phyloP scores from a whole-genome alignment of 53 echinoderm and acorn worm genomes.

The Luidia sarsii region DNA sequence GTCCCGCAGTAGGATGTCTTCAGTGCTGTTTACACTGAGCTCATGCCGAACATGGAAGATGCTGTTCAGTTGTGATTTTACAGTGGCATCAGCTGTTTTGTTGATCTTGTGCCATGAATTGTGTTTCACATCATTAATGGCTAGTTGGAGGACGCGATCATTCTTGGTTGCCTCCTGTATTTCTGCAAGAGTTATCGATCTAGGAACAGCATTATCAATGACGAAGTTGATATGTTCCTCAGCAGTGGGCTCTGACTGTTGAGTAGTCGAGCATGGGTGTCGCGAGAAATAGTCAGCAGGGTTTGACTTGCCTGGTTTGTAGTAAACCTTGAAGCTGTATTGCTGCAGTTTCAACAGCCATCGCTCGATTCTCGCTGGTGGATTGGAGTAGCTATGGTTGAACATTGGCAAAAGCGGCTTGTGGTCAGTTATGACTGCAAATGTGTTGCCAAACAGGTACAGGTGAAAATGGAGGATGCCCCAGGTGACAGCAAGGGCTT shows the following conservation, averaged over 20 bases:
- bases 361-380: constrained; percentile 58
- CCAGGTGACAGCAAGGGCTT: constrained; percentile 66
- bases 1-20: constrained; percentile 59
- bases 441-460: constrained; percentile 41
- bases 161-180: constrained; percentile 40
- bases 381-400: constrained; percentile 60
- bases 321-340: constrained; percentile 49
- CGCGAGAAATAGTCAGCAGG: too few species aligned
- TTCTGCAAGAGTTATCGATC: constrained; percentile 23
- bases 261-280: constrained; percentile 45
- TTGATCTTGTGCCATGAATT: constrained; percentile 55
- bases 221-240: constrained; percentile 59
- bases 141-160: constrained; percentile 49
- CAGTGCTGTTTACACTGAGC: constrained; percentile 39
- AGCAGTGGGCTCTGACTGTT: constrained; percentile 7
- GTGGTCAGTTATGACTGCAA: constrained; percentile 58
- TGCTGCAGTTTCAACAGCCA: constrained; percentile 65
- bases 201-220: constrained; percentile 52
- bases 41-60: constrained; percentile 49
- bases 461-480: constrained; percentile 48
- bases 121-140: constrained; percentile 48
- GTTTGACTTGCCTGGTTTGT: too few species aligned
- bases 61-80: too few species aligned
- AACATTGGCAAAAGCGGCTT: constrained; percentile 64
- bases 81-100: too few species aligned